phyloP scores from a whole-genome alignment of 2,888 invertebrate genomes.

The Drosophila rellima region DNA sequence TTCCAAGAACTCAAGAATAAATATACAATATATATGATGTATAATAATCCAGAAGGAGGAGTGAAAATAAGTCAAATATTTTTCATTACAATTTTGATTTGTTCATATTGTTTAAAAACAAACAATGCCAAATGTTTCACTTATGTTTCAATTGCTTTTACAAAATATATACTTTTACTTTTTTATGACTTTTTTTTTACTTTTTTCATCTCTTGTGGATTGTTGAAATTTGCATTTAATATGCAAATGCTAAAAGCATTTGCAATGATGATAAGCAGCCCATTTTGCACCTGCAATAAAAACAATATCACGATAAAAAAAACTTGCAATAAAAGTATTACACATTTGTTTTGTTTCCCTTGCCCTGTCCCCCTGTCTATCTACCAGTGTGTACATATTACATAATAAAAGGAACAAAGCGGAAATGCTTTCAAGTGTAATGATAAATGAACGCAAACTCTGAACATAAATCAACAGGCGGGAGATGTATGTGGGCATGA shows the following conservation, averaged over 20 bases:
- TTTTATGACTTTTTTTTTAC: no score
- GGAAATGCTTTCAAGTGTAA: slow-evolving; percentile 80
- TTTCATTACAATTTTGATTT: neutral
- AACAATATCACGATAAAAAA: slow-evolving; percentile 20
- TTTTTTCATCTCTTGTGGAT: slow-evolving; percentile 11
- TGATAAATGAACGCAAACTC: slow-evolving; percentile 80
- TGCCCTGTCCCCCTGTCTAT: neutral
- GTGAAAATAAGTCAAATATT: no score
- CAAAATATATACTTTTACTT: neutral
- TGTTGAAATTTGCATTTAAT: slow-evolving; percentile 43
- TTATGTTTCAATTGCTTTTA: neutral
- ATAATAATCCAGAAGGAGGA: no score
- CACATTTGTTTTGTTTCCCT: slow-evolving; percentile 48
- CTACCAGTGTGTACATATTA: slow-evolving; percentile 41
- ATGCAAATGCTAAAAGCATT: slow-evolving; percentile 63
- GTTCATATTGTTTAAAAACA: neutral
- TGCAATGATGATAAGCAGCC: slow-evolving; percentile 61
- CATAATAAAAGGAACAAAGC: slow-evolving; percentile 71
- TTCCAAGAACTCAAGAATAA: no score
- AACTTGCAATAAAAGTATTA: slow-evolving; percentile 72
- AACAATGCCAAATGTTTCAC: slow-evolving; percentile 2
- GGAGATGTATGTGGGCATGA: neutral
- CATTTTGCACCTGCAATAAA: slow-evolving; percentile 64
- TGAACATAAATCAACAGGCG: slow-evolving; percentile 72
- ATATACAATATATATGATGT: no score